These are phyloP conservation scores for Myotis planiceps DNA, from an alignment of 2,797 vertebrate species.

Conservation along the genomic window DNA sequence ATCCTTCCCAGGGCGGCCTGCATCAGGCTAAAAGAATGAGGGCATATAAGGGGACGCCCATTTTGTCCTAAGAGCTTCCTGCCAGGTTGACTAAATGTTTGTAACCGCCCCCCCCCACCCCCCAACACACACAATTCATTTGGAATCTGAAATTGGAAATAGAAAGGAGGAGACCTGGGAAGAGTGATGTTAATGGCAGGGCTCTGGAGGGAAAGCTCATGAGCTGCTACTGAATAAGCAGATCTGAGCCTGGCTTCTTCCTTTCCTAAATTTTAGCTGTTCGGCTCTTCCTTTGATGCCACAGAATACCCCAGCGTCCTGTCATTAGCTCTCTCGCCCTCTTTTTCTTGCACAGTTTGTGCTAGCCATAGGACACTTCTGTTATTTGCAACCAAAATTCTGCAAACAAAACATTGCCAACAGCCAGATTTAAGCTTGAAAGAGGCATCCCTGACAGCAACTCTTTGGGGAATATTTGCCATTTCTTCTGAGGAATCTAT, in stretches of 20 bases:
- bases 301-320: background rate
- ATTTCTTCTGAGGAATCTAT: background rate
- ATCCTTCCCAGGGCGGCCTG: background rate
- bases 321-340: background rate
- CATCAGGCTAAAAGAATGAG: background rate
- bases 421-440: slow-evolving; percentile 44
- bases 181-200: background rate
- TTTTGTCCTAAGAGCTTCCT: background rate
- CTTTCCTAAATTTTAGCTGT: background rate
- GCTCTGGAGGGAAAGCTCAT: background rate
- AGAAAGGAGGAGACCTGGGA: background rate
- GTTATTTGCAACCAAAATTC: background rate
- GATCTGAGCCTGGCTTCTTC: background rate
- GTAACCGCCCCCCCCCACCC: background rate
- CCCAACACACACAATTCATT: background rate
- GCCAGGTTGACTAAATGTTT: background rate
- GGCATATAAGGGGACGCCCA: background rate
- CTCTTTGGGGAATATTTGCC: slow-evolving; percentile 3
- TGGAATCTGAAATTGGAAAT: background rate
- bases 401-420: background rate
- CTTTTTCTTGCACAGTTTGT: background rate
- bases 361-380: background rate
- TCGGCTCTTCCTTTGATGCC: background rate
- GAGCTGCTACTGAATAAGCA: background rate
- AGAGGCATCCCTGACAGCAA: background rate